These are phyloP conservation scores for Lutraria rhynchaena DNA, from an alignment of 1,140 invertebrate genomes.

Conservation along the genomic window DNA sequence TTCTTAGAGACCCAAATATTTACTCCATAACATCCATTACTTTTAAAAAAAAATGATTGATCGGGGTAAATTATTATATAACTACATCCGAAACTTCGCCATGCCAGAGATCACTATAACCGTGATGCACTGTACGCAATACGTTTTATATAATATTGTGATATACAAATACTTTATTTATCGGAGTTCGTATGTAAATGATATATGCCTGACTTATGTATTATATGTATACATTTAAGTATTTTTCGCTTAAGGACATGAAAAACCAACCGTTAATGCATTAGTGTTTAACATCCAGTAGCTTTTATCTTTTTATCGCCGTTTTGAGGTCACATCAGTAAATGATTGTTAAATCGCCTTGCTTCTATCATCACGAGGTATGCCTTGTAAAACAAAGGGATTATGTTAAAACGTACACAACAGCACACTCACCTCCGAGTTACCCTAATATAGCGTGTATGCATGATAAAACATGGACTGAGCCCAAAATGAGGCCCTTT, in stretches of 20 bases:
- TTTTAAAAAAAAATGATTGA: too few relatives aligned
- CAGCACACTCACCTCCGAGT: background rate
- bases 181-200: background rate
- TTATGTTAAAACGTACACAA: slow-evolving; percentile 23
- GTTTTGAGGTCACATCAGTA: slow-evolving; percentile 14
- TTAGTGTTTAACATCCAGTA: background rate
- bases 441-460: background rate
- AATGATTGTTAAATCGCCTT: slow-evolving; percentile 4
- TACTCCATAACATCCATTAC: too few relatives aligned
- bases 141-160: too few relatives aligned
- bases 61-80: too few relatives aligned
- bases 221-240: slow-evolving; percentile 16
- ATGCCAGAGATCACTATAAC: too few relatives aligned
- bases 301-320: slow-evolving; percentile 20
- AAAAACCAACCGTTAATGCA: slow-evolving; percentile 1
- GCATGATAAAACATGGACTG: background rate
- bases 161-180: too few relatives aligned
- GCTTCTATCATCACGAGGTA: slow-evolving; percentile 18
- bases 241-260: background rate
- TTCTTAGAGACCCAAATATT: too few relatives aligned
- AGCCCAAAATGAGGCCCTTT: slow-evolving; percentile 1
- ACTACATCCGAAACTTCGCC: too few relatives aligned
- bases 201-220: background rate
- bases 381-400: slow-evolving; percentile 36
- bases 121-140: too few relatives aligned